Conservation (phyloP, 2,113 vertebrate species). For the Epinephelus cyanopodus region DNA sequence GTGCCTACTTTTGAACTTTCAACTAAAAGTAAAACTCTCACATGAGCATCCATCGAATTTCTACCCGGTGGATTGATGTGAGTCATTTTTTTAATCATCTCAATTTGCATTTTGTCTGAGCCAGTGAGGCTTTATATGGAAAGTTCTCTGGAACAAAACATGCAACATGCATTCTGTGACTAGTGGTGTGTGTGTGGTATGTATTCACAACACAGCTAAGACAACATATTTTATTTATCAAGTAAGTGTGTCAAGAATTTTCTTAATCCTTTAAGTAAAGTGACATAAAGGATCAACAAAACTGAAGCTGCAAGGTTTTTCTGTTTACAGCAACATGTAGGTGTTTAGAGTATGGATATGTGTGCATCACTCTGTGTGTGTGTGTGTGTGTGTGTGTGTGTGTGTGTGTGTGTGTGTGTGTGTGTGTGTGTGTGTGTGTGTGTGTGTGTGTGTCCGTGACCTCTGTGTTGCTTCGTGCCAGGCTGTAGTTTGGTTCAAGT, state of each 20-base stretch:
- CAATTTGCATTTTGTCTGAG: constrained; percentile 2
- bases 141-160: background rate
- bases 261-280: background rate
- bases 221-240: background rate
- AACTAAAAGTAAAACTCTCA: constrained; percentile 4
- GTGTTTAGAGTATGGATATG: background rate
- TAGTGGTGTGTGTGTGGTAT: background rate
- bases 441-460: constrained; percentile 13
- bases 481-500: constrained; percentile 74
- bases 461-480: constrained; percentile 47
- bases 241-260: background rate
- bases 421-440: background rate
- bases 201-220: background rate
- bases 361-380: background rate
- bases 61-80: background rate
- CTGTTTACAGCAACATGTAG: constrained; percentile 4
- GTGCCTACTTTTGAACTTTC: constrained; percentile 51
- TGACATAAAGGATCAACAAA: background rate
- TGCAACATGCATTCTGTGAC: background rate
- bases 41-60: background rate
- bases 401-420: background rate
- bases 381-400: background rate
- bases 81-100: background rate
- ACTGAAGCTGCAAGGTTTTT: background rate
- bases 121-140: background rate